These are phyloP conservation scores for Homarus americanus DNA, from an alignment of 1,140 invertebrate species.

Conservation along the genomic window DNA sequence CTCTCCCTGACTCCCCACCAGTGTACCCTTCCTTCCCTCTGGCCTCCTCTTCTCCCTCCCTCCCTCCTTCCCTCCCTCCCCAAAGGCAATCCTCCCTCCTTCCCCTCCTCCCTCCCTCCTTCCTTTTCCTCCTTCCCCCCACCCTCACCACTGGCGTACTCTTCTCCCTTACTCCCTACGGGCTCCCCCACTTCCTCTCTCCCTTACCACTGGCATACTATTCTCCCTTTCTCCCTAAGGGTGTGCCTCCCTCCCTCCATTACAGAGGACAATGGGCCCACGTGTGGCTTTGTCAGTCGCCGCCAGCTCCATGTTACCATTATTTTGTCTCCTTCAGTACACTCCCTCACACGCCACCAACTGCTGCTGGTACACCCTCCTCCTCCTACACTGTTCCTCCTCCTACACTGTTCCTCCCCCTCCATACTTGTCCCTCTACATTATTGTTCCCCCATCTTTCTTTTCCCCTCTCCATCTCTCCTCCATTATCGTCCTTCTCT, in stretches of 20 bases:
- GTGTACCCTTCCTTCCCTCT: neutral
- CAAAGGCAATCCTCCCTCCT: neutral
- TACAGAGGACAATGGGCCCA: constrained; percentile 29
- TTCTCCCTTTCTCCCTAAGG: neutral
- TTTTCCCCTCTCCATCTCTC: neutral
- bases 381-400: neutral
- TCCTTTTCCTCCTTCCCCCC: neutral
- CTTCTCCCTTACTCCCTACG: neutral
- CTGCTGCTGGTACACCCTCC: neutral
- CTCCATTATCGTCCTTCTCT: neutral
- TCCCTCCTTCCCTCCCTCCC: neutral
- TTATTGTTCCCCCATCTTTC: neutral
- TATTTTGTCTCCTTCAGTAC: constrained; percentile 2
- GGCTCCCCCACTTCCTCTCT: neutral
- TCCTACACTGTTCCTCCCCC: neutral
- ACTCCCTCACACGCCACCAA: neutral
- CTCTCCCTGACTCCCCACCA: neutral
- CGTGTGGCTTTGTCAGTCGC: constrained; percentile 33
- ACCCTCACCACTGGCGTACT: neutral
- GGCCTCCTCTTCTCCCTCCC: neutral
- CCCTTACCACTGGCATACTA: neutral
- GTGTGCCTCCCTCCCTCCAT: constrained; percentile 9
- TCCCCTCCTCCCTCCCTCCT: neutral
- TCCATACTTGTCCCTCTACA: neutral
- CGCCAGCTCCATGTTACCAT: neutral